Evolutionary conservation across 2,113 vertebrate species (phyloP).

Genomic region (Hyaena hyaena): DNA sequence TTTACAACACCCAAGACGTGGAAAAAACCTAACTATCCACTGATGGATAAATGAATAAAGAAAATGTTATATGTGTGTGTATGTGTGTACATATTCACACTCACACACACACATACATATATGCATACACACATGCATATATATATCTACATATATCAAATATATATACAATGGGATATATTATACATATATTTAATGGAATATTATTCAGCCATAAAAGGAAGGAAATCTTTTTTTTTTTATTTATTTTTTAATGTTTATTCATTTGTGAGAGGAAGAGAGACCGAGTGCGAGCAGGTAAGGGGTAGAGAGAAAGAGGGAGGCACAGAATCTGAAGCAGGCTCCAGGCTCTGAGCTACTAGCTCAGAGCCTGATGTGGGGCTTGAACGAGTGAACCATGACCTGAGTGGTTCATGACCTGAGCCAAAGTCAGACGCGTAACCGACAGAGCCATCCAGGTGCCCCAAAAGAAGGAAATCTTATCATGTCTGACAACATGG

Average conservation of each 20-base stretch:
- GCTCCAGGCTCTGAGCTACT: too few relatives aligned
- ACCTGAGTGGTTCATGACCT: too few relatives aligned
- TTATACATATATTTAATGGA: neutral
- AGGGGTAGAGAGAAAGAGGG: too few relatives aligned
- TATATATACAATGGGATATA: neutral
- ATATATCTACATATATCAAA: neutral
- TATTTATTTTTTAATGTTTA: too few relatives aligned
- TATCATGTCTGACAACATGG: neutral
- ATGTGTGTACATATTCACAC: neutral
- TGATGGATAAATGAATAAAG: neutral
- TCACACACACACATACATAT: too few relatives aligned
- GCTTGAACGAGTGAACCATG: too few relatives aligned
- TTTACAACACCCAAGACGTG: neutral
- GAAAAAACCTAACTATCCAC: neutral
- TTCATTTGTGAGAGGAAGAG: too few relatives aligned
- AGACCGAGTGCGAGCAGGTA: too few relatives aligned
- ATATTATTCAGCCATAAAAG: neutral
- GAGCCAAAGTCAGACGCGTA: too few relatives aligned
- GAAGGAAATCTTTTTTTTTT: neutral
- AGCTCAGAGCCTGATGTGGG: too few relatives aligned
- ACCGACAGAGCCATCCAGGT: too few relatives aligned
- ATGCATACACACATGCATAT: neutral
- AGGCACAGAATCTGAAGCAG: too few relatives aligned
- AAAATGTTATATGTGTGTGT: neutral
- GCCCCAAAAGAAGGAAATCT: neutral